Evolutionary conservation across 2,113 vertebrate genomes (phyloP).

Genomic region (Saguinus imperator): DNA sequence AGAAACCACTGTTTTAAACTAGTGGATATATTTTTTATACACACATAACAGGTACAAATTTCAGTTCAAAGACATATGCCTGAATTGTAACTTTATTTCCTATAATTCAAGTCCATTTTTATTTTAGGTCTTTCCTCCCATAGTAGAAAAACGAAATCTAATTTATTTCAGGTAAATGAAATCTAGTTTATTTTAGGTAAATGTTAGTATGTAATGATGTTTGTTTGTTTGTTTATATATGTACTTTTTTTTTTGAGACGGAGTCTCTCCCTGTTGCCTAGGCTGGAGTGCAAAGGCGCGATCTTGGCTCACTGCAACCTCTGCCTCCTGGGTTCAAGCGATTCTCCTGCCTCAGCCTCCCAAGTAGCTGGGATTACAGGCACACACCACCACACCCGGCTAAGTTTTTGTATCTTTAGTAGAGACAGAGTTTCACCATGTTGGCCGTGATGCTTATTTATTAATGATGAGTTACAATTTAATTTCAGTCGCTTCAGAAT

Average conservation of each 20-base stretch:
- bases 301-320: too few relatives aligned
- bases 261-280: too few relatives aligned
- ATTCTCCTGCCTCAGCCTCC: too few relatives aligned
- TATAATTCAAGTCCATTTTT: background rate
- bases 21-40: background rate
- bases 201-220: background rate
- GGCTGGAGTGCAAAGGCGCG: too few relatives aligned
- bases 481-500: background rate
- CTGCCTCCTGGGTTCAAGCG: too few relatives aligned
- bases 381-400: too few relatives aligned
- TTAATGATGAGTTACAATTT: background rate
- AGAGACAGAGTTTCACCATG: too few relatives aligned
- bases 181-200: constrained; percentile 42
- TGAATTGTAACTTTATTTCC: constrained; percentile 22
- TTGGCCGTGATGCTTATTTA: background rate
- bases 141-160: constrained; percentile 15
- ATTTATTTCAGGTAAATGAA: constrained; percentile 37
- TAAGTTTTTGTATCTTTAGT: too few relatives aligned
- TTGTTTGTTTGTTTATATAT: background rate
- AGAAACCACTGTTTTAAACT: background rate
- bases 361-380: too few relatives aligned
- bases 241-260: too few relatives aligned
- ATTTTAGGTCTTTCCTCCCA: background rate
- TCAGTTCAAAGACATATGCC: background rate
- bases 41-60: background rate